Evolutionary conservation across 2,888 invertebrate species (phyloP), one percentile per base, ranked within the genome.

Genomic region (Gibbula magus): DNA sequence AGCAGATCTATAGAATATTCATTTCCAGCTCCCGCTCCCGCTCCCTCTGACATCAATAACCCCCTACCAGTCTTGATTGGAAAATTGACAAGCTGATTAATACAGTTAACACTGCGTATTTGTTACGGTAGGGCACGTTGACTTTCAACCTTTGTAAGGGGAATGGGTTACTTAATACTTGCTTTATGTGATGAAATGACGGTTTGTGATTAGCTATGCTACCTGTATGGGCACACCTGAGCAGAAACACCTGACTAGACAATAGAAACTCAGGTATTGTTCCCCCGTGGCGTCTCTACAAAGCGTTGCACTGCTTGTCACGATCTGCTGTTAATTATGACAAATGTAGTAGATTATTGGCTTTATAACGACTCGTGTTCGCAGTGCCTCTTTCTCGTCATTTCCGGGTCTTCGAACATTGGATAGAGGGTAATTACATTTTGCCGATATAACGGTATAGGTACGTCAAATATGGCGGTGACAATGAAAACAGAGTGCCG

Each of bases 131-230:
- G 29, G 61, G n/a, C 29, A 61, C 22, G 29, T 25, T 25, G 10
- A 61, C 29, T 61, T 61, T 61, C 61, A 32, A 25, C 61, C 61
- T 61, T 61, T 61, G 61, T 61, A 13, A 32, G 16, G 16, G 16
- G 61, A 61, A 61, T 61, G 61, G 25, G 61, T 61, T 61, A 61
- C 61, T 61, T 61, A 61, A 61, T 61, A 25, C 61, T 61, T 18
- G 29, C 29, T 29, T 61, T 61, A 25, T 29, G 16, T 61, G 61
- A 61, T 61, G 61, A 61, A 61, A 61, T 61, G 61, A 61, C 29
- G 25, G 29, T 61, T 61, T 61, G 10, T 61, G 61, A 61, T 61
- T 61, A 61, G 29, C 61, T 61, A 16, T 29, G 29, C 25, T 29
- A 61, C 61, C 61, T 61, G 61, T 29, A 61, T 18, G 61, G 29